phyloP scores from a whole-genome alignment of 2,797 vertebrate genomes.

The Pogonophryne albipinna region DNA sequence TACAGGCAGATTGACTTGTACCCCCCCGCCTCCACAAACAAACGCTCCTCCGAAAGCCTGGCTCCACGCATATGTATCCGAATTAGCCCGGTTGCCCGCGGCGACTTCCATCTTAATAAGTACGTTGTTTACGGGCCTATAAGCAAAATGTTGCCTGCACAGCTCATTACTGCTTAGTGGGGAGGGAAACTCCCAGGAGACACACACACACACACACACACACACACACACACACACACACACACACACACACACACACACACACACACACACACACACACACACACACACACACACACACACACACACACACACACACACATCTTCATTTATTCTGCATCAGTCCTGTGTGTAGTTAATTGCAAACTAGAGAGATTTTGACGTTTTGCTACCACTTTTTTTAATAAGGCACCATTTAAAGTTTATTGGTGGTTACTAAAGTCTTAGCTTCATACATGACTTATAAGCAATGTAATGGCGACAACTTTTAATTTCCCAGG shows the following conservation, averaged over 20 bases:
- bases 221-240: conserved; percentile 24
- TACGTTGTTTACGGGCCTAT: conserved; percentile 82
- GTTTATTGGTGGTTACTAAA: not conserved
- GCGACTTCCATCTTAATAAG: conserved; percentile 82
- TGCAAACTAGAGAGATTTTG: not conserved
- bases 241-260: conserved; percentile 14
- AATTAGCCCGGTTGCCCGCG: conserved; percentile 70
- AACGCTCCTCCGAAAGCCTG: conserved; percentile 19
- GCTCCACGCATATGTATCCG: conserved; percentile 59
- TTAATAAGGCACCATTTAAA: not conserved
- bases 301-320: conserved; percentile 4
- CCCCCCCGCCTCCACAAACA: conserved; percentile 6
- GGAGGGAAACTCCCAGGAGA: conserved; percentile 66
- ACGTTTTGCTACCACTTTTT: not conserved
- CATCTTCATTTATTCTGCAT: not conserved
- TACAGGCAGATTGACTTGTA: conserved; percentile 53
- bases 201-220: not conserved
- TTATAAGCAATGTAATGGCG: too few relatives aligned
- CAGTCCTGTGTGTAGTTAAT: not conserved
- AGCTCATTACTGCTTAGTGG: conserved; percentile 82
- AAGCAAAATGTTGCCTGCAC: conserved; percentile 80
- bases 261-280: conserved; percentile 12
- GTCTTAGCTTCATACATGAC: not conserved
- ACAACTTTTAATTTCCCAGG: not conserved
- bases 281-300: conserved; percentile 22